Evolutionary conservation across 2,797 vertebrate genomes (phyloP).

Genomic region (Gymnoscopelus braueri): DNA sequence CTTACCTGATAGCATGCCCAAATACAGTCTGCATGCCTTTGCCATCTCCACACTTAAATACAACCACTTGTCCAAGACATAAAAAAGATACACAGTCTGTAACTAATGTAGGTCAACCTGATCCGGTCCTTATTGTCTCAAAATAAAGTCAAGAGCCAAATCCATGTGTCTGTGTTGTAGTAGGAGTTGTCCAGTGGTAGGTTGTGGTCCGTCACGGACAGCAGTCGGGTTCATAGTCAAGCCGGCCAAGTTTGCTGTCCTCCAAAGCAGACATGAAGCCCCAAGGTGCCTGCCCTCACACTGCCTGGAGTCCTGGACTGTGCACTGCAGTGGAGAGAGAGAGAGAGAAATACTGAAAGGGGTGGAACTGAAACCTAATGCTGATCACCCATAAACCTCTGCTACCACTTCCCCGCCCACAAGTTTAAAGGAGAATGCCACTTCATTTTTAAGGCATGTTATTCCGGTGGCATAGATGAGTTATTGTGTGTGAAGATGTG

Average conservation of each 20-base stretch:
- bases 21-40: slow-evolving; percentile 49
- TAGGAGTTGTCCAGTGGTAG: slow-evolving; percentile 34
- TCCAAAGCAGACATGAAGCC: neutral
- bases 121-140: slow-evolving; percentile 17
- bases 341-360: slow-evolving; percentile 30
- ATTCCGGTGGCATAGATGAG: too few relatives aligned
- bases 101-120: slow-evolving; percentile 31
- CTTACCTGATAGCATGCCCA: slow-evolving; percentile 69
- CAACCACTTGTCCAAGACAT: slow-evolving; percentile 35
- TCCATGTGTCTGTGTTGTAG: slow-evolving; percentile 37
- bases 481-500: too few relatives aligned
- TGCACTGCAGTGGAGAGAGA: slow-evolving; percentile 23
- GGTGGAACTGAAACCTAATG: slow-evolving; percentile 64
- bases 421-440: slow-evolving; percentile 64
- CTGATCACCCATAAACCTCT: slow-evolving; percentile 23
- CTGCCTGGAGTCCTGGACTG: slow-evolving; percentile 13
- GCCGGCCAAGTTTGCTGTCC: slow-evolving; percentile 21
- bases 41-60: slow-evolving; percentile 65
- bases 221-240: slow-evolving; percentile 32
- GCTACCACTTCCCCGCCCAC: slow-evolving; percentile 55
- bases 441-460: slow-evolving; percentile 42
- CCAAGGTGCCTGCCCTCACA: slow-evolving; percentile 27
- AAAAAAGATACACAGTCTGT: slow-evolving; percentile 24
- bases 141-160: slow-evolving; percentile 34
- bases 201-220: slow-evolving; percentile 60